Conservation (phyloP, 2,797 vertebrate species). For the Lepus townsendii region DNA sequence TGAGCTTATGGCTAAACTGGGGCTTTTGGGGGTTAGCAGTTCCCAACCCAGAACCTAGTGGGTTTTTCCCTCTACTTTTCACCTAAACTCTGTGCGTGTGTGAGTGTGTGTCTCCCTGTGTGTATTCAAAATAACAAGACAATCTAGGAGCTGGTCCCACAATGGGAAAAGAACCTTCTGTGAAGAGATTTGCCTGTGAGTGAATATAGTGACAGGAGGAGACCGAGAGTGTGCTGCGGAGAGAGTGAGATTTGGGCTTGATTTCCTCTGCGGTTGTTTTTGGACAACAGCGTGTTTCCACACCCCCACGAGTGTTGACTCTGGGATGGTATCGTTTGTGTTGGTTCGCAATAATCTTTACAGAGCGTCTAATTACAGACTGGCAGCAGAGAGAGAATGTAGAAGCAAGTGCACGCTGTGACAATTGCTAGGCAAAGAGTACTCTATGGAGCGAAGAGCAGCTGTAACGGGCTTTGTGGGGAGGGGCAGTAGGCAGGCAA, state of each 20-base stretch:
- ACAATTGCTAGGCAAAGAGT: constrained; percentile 76
- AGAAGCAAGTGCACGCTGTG: constrained; percentile 36
- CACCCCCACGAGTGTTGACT: constrained; percentile 62
- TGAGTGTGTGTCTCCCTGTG: not conserved
- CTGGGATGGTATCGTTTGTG: constrained; percentile 51
- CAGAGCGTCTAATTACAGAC: constrained; percentile 73
- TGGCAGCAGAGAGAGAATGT: constrained; percentile 59
- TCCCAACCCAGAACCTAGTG: not conserved
- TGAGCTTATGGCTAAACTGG: not conserved
- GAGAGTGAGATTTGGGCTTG: constrained; percentile 51
- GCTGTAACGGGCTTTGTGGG: constrained; percentile 11
- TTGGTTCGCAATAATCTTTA: constrained; percentile 73
- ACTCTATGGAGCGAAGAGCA: constrained; percentile 34
- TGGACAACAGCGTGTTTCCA: constrained; percentile 3
- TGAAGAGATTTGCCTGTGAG: not conserved
- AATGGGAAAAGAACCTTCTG: not conserved
- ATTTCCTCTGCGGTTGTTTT: constrained; percentile 55
- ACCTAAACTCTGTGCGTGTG: not conserved
- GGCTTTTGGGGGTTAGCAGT: not conserved
- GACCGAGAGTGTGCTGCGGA: not conserved
- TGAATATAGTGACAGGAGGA: not conserved
- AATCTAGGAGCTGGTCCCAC: not conserved
- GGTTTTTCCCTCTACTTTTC: not conserved
- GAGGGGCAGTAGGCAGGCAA: not conserved
- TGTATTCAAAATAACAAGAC: not conserved